Percentiles rank a stretch among this genome's conserved stretches.
Conservation (phyloP, 2,113 vertebrate genomes). For the Dryoscopus gambensis region DNA sequence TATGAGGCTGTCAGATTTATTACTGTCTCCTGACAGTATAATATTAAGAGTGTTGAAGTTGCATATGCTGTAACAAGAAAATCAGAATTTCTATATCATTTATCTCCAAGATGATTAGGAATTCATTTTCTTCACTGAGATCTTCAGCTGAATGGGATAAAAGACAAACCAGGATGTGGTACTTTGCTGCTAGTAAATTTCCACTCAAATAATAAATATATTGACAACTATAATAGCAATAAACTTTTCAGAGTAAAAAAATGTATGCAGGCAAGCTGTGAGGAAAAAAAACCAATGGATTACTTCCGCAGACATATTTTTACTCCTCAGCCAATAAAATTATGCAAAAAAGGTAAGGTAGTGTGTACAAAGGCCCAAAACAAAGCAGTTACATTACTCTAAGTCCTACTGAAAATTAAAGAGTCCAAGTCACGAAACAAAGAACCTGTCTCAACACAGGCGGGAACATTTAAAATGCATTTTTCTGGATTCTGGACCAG, state of each 20-base stretch:
- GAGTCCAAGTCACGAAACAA: background rate
- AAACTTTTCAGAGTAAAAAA: background rate
- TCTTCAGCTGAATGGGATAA: background rate
- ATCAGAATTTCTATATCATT: background rate
- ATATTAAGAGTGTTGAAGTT: background rate
- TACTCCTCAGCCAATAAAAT: background rate
- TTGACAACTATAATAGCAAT: background rate
- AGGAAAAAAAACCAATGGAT: background rate
- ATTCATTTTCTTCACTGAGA: background rate
- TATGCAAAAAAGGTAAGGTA: background rate
- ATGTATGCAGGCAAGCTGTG: background rate
- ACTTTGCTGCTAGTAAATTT: background rate
- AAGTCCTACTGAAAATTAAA: background rate
- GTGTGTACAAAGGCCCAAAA: background rate
- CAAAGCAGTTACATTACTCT: background rate
- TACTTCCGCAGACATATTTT: background rate
- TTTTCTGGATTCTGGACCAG: background rate
- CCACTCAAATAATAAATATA: background rate
- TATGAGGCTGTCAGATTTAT: background rate
- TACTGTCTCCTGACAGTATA: background rate
- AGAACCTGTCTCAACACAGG: background rate
- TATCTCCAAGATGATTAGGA: background rate
- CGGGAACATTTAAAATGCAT: background rate
- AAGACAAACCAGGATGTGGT: background rate
- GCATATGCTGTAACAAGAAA: background rate